These are phyloP conservation scores for Gymnosoma rotundatum DNA, from an alignment of 2,888 invertebrate genomes.

Conservation along the genomic window DNA sequence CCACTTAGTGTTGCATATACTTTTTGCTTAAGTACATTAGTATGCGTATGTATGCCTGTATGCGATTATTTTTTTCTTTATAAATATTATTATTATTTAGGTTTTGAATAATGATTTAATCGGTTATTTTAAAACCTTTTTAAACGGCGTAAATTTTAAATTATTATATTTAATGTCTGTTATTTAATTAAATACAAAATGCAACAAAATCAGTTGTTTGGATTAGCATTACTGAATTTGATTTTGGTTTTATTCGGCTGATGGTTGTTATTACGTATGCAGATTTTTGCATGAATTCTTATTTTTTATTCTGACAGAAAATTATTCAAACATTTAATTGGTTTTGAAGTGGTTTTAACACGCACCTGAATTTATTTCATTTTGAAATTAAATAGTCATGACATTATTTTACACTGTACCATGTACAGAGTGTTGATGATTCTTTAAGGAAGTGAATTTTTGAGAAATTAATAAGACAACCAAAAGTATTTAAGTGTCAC, in stretches of 20 bases:
- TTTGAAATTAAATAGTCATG: constrained; percentile 16
- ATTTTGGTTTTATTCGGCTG: constrained; percentile 24
- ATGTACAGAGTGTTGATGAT: background rate
- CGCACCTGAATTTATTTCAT: constrained; percentile 46
- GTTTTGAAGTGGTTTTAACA: constrained; percentile 49
- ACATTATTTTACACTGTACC: background rate
- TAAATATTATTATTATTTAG: constrained; percentile 52
- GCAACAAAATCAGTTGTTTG: constrained; percentile 19
- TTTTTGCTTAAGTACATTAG: background rate
- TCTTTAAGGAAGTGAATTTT: background rate
- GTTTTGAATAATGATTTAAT: constrained; percentile 56
- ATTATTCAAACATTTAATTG: constrained; percentile 40
- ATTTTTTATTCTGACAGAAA: constrained; percentile 12
- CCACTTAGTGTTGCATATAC: constrained; percentile 17
- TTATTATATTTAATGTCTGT: constrained; percentile 74
- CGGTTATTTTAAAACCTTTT: constrained; percentile 62
- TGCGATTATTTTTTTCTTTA: background rate
- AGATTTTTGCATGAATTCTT: constrained; percentile 49
- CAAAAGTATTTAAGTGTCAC: background rate
- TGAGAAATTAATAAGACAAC: background rate
- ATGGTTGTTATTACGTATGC: constrained; percentile 61
- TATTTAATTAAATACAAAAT: constrained; percentile 56
- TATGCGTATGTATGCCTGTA: constrained; percentile 3
- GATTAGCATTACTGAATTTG: constrained; percentile 55
- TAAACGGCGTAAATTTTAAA: constrained; percentile 69